Evolutionary conservation across 2,797 vertebrate genomes (phyloP), one percentile per base, ranked within the genome.

Genomic region (Sphaeramia orbicularis): DNA sequence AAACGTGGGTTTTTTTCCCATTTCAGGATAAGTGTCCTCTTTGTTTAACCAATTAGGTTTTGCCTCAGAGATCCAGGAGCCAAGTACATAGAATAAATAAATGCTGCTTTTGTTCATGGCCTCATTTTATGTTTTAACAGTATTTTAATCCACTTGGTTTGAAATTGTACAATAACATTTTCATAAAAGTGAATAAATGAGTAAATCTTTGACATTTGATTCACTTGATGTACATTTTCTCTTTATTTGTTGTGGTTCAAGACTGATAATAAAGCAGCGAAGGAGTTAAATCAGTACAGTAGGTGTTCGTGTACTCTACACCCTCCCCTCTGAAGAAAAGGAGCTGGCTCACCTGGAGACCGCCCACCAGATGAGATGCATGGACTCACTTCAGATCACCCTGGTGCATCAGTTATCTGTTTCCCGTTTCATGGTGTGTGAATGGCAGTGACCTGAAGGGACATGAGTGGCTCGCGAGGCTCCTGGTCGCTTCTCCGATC

Each of bases 401-500:
- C 35, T 1, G 12, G 6, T n/a, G 0, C 1, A 12, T 1, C 40
- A 27, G 16, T n/a, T 14, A 12, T 10, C 41, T 41, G 37, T 30
- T 55, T 19, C 53, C 38, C 10, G n/a, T 16, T n/a, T 35, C 15
- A 54, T 9, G 30, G 80, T 78, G 80, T 66, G 65, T 74, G 48
- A 51, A 10, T 1, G 10, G 56, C 30, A 2, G 47, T 14, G 1
- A 16, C 11, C 27, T 10, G n/a, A 19, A 1, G 36, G 65, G 74
- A 53, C 49, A 94, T 94, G 94, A 91, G 77, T 7, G 18, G 71
- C 18, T 63, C 38, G 47, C 74, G 15, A 1, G 60, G 55, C 14
- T 63, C 71, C 18, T 71, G 85, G 86, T 51, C 48, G 1, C 21
- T 64, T 14, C 43, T 69, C 16, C 75, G 24, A 38, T 59, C 65